Base-by-base conservation (phyloP, 2,797 vertebrate genomes). In the Manis javanica region DNA sequence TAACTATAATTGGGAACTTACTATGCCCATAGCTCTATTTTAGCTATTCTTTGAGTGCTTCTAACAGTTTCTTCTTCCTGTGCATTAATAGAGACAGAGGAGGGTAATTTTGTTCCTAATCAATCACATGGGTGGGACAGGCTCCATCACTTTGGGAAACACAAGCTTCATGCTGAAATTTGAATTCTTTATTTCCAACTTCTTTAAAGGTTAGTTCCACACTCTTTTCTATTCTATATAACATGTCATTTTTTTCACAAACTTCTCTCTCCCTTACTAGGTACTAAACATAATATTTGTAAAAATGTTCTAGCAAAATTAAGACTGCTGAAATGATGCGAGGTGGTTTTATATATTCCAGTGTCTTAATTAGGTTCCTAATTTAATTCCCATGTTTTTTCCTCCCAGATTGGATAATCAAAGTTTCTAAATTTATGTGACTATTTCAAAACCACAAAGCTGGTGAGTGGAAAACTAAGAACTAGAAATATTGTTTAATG, bases 351-450 rank as follows among this genome's bases (percentile, higher is more conserved):
- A 49, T 8, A 53, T 77, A 61, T n/a, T 39, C 39, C 1, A 34
- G 4, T 7, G 6, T 87, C 46, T 63, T 16, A 42, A 26, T 26
- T 49, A 84, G 81, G 1, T 63, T 61, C 15, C 26, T 86, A 21
- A n/a, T 37, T 89, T 39, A 19, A 31, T 93, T 86, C 46, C 94
- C 90, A 39, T 18, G 23, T 51, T 59, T 39, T 72, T 37, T 24
- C 9, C 4, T 13, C 7, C 49, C 7, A 68, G 5, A 88, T 39
- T 72, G 89, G 29, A 49, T 72, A 91, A 90, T 59, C 9, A 9
- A 63, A 69, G 10, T 18, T 61, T 34, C 39, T 49, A 53, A 71
- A 77, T 3, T 39, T 71, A 66, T 21, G 24, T 46, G n/a, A 83
- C 10, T 49, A 21, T 3, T 53, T 63, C 29, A 95, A 71, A 26